Evolutionary conservation across 1,140 invertebrate genomes (phyloP).

Genomic region (Drosophila littoralis): DNA sequence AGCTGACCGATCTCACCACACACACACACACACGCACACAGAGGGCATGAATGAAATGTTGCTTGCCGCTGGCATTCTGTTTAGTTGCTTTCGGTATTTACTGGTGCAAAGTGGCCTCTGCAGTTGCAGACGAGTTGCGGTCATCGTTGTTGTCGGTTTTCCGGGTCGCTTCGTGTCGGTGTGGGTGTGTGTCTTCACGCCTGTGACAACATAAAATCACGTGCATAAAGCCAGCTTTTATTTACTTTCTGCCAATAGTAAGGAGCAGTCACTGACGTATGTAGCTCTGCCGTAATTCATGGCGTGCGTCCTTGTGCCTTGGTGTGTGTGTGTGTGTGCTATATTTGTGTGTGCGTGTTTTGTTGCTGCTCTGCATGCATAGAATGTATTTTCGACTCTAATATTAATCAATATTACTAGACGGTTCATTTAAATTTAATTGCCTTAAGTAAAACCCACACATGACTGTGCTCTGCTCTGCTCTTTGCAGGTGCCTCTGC

Average conservation of each 20-base stretch:
- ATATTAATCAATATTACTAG: conserved; percentile 73
- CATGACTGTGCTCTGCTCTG: conserved; percentile 15
- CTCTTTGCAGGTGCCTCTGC: conserved; percentile 41
- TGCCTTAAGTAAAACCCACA: conserved; percentile 52
- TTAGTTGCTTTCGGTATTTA: conserved; percentile 73
- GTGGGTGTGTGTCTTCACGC: conserved; percentile 39
- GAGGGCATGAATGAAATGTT: conserved; percentile 67
- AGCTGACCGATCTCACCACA: conserved; percentile 36
- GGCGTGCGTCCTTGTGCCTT: conserved; percentile 35
- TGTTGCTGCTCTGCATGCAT: conserved; percentile 52
- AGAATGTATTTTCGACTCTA: conserved; percentile 46
- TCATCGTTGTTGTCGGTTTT: conserved; percentile 26
- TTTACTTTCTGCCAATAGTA: conserved; percentile 55
- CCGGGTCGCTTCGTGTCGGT: conserved; percentile 23
- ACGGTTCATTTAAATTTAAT: conserved; percentile 71
- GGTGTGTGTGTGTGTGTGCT: conserved; percentile 26
- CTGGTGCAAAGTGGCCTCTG: conserved; percentile 66
- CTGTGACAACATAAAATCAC: conserved; percentile 66
- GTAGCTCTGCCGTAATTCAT: conserved; percentile 47
- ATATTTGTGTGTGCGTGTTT: conserved; percentile 26
- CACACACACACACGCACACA: conserved; percentile 10
- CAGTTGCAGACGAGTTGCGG: conserved; percentile 34
- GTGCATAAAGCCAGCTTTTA: conserved; percentile 70
- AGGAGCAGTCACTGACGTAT: conserved; percentile 30
- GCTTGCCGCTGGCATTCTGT: conserved; percentile 38